Percentiles rank a stretch among this genome's conserved stretches.
phyloP scores from a whole-genome alignment of 1,140 invertebrate species.

The Diorhabda carinulata region DNA sequence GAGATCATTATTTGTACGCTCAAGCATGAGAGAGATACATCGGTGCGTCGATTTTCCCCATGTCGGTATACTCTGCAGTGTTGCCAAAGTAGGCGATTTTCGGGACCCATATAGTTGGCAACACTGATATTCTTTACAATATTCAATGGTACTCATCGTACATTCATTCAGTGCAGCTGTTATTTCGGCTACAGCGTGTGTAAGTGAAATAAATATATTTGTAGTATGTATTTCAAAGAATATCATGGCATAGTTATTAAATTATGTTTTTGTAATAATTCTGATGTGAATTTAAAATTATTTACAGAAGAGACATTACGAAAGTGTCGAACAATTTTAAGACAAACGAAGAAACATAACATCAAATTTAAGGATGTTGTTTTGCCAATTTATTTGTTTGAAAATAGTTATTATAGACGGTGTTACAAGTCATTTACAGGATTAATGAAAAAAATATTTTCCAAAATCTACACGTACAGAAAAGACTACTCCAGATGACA shows the following conservation, averaged over 20 bases:
- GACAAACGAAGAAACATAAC: constrained; percentile 10
- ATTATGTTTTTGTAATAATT: constrained; percentile 16
- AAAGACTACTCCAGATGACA: no score
- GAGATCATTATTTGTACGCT: neutral
- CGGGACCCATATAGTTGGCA: no score
- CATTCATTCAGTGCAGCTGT: neutral
- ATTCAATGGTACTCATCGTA: neutral
- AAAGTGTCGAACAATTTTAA: constrained; percentile 16
- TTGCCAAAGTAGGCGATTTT: no score
- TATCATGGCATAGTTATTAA: constrained; percentile 11
- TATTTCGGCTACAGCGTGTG: neutral
- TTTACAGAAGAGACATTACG: constrained; percentile 14
- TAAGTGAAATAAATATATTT: constrained; percentile 2
- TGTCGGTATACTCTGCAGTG: no score
- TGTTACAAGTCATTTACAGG: no score
- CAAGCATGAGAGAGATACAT: neutral
- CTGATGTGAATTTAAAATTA: constrained; percentile 16
- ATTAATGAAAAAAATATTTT: no score
- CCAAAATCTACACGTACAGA: no score
- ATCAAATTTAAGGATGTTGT: constrained; percentile 6
- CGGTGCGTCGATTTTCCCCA: neutral
- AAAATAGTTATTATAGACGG: no score
- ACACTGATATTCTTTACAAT: no score
- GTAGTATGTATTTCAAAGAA: neutral
- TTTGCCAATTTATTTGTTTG: constrained; percentile 7